phyloP scores from a whole-genome alignment of 53 echinoderm and acorn worm species.

The Stichopus horrens region DNA sequence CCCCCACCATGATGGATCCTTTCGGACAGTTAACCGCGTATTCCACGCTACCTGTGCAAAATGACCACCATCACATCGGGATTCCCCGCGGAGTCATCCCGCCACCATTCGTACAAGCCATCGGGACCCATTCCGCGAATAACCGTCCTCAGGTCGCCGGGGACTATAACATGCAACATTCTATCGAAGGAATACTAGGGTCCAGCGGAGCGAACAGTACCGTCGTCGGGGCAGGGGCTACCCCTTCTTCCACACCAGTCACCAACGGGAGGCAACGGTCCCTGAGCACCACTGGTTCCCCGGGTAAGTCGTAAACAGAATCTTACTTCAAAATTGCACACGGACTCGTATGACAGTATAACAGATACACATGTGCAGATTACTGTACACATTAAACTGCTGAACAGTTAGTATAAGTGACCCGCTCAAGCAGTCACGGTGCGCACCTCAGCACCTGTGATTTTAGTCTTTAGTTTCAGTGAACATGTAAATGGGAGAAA shows the following conservation, averaged over 20 bases:
- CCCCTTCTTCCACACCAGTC: slow-evolving; percentile 26
- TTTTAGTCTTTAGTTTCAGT: too few relatives aligned
- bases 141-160: slow-evolving; percentile 17
- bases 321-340: too few relatives aligned
- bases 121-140: slow-evolving; percentile 49
- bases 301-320: slow-evolving; percentile 22
- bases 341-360: too few relatives aligned
- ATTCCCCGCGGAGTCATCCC: slow-evolving; percentile 60
- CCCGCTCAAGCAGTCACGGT: too few relatives aligned
- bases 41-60: slow-evolving; percentile 16
- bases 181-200: slow-evolving; percentile 83
- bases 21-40: slow-evolving; percentile 38
- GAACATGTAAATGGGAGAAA: too few relatives aligned
- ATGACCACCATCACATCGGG: slow-evolving; percentile 40
- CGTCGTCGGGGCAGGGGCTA: slow-evolving; percentile 50
- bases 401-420: too few relatives aligned
- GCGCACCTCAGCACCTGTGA: too few relatives aligned
- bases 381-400: too few relatives aligned
- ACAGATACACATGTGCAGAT: too few relatives aligned
- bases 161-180: slow-evolving; percentile 78
- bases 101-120: slow-evolving; percentile 54
- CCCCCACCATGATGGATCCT: slow-evolving; percentile 29
- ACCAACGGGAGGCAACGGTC: slow-evolving; percentile 36
- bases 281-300: slow-evolving; percentile 25
- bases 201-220: slow-evolving; percentile 52